Base-by-base conservation (phyloP, 2,888 invertebrate species). In the Papilio elwesi region DNA sequence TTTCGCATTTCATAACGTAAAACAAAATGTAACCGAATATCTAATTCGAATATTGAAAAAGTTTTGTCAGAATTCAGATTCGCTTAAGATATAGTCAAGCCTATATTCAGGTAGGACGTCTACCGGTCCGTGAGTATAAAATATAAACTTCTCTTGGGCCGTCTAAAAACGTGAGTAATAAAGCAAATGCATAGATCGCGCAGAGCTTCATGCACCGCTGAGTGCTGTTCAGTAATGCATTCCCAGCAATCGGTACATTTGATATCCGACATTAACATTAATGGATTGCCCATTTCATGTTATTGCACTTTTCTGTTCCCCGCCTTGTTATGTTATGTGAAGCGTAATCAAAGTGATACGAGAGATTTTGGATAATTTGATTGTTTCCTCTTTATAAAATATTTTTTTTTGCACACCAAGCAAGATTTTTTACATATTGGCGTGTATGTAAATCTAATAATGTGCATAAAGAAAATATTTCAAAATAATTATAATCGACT, bases 201-300 rank as follows among this genome's bases (percentile, higher is more conserved):
- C 76, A 80, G 77, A 80, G 80, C 80, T 87, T 89, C 87, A 90
- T 90, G 91, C 90, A 84, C 84, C 87, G 87, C 73, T 87, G 88
- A 81, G 73, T 82, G 74, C 77, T 79, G 83, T 79, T 79, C 79
- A 78, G 82, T 79, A 85, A 84, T 87, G 86, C 87, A 85, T 85
- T 86, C 86, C 84, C 83, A 79, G 78, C 79, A 79, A 77, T 78
- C 71, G 75, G 75, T 79, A 85, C 87, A 85, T 89, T 87, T 85
- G 85, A 87, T 87, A 85, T 85, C 81, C 82, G 85, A 84, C 86
- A 87, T 88, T 88, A 85, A 82, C 83, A 83, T 87, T 91, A 93
- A 93, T 93, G 93, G 91, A 92, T 92, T 92, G 89, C 83, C 87
- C 85, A 85, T 89, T 90, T 86, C 81, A 77, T 84, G 85, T 83